Evolutionary conservation across 2,888 invertebrate species (phyloP).

Genomic region (Ecdyonurus torrentis): DNA sequence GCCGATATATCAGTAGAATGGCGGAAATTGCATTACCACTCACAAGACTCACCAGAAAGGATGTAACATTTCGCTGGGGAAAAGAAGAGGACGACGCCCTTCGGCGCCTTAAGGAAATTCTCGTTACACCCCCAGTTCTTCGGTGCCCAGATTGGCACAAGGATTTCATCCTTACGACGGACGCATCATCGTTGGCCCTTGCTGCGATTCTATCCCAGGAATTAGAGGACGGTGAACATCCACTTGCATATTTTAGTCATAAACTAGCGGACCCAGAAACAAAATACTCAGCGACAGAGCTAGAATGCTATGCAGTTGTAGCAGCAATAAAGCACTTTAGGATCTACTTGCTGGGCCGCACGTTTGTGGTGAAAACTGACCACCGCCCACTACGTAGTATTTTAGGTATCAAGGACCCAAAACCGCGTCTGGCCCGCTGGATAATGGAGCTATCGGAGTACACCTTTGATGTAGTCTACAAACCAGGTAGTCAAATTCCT

Average conservation of each 20-base stretch:
- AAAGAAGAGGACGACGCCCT: constrained; percentile 15
- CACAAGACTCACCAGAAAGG: constrained; percentile 14
- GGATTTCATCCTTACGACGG: constrained; percentile 1
- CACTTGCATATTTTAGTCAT: neutral
- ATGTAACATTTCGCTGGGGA: neutral
- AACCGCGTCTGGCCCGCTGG: constrained; percentile 5
- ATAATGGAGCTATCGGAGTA: constrained; percentile 4
- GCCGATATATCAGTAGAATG: constrained; percentile 16
- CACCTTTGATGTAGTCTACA: constrained; percentile 1
- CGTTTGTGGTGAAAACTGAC: neutral
- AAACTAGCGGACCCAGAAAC: neutral
- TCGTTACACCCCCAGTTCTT: constrained; percentile 6
- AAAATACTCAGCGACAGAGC: constrained; percentile 1
- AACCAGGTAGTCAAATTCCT: neutral
- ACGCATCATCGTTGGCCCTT: neutral
- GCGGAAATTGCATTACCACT: constrained; percentile 14
- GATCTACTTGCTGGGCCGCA: neutral
- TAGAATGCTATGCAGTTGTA: neutral
- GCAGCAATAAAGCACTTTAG: neutral
- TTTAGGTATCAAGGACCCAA: neutral
- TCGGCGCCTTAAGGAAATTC: constrained; percentile 7
- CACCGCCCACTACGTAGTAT: neutral
- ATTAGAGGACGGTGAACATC: constrained; percentile 5
- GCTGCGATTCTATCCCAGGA: constrained; percentile 2
- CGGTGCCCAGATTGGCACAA: constrained; percentile 3